These are phyloP conservation scores for Mactra quadrangularis DNA, from an alignment of 1,140 invertebrate genomes.

Conservation along the genomic window DNA sequence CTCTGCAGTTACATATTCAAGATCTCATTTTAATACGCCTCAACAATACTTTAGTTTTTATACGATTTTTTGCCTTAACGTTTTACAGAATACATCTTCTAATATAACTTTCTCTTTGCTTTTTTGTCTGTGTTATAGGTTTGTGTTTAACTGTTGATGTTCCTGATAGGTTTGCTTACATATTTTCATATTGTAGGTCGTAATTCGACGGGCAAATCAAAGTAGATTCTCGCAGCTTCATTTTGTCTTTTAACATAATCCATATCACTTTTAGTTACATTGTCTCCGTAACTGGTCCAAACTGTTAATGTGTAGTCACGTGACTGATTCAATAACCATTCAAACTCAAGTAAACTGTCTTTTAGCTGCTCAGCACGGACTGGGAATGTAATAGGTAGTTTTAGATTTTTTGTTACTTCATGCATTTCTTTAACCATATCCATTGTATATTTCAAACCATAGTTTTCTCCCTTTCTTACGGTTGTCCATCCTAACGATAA, in stretches of 20 bases:
- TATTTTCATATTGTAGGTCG: conserved; percentile 52
- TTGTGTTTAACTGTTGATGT: too few relatives aligned
- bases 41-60: too few relatives aligned
- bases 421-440: conserved; percentile 90
- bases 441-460: conserved; percentile 87
- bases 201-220: conserved; percentile 63
- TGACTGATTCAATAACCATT: conserved; percentile 70
- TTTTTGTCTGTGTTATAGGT: too few relatives aligned
- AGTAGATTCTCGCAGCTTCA: conserved; percentile 63
- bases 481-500: conserved; percentile 96
- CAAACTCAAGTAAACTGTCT: conserved; percentile 63
- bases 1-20: too few relatives aligned
- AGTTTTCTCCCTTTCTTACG: conserved; percentile 80
- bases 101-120: too few relatives aligned
- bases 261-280: conserved; percentile 63
- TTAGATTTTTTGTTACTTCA: conserved; percentile 72
- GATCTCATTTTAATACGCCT: too few relatives aligned
- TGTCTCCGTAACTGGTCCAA: conserved; percentile 60
- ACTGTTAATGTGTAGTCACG: conserved; percentile 67
- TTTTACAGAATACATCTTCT: too few relatives aligned
- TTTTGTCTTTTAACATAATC: conserved; percentile 62
- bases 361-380: conserved; percentile 65
- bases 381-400: conserved; percentile 70
- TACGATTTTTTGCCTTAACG: too few relatives aligned
- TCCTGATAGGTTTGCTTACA: too few relatives aligned